phyloP scores from a whole-genome alignment of 2,113 vertebrate genomes.

The Mormoops blainvillei region DNA sequence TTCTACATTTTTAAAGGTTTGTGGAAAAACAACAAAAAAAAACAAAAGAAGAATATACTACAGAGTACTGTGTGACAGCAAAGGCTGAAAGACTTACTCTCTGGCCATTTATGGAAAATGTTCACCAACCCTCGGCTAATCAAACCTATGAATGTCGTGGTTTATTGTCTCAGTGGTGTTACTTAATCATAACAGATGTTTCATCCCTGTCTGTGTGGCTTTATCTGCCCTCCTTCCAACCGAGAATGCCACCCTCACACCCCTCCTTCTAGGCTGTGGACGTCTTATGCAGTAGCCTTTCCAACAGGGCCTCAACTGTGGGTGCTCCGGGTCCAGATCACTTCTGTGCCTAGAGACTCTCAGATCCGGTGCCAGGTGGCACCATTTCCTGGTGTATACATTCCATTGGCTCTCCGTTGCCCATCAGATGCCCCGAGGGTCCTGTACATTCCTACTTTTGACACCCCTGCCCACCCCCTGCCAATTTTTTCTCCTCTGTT shows the following conservation, averaged over 20 bases:
- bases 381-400: not conserved
- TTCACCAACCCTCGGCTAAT: not conserved
- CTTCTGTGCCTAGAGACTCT: not conserved
- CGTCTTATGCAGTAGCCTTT: not conserved
- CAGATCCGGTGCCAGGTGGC: not conserved
- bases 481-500: not conserved
- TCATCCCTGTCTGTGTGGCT: not conserved
- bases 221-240: not conserved
- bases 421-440: not conserved
- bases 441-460: fast-evolving
- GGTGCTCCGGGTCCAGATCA: not conserved
- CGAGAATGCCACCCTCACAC: not conserved
- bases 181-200: not conserved
- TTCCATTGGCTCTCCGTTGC: not conserved
- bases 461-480: not conserved
- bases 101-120: not conserved
- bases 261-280: not conserved
- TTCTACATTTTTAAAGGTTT: not conserved
- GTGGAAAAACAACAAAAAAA: not conserved
- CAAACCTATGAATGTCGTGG: fast-evolving
- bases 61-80: not conserved
- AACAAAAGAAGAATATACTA: not conserved
- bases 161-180: not conserved
- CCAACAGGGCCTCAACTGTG: not conserved
- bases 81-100: not conserved